Evolutionary conservation across 2,888 invertebrate species (phyloP), one percentile per base, ranked within the genome.

Genomic region (Sabellastarte sp.): DNA sequence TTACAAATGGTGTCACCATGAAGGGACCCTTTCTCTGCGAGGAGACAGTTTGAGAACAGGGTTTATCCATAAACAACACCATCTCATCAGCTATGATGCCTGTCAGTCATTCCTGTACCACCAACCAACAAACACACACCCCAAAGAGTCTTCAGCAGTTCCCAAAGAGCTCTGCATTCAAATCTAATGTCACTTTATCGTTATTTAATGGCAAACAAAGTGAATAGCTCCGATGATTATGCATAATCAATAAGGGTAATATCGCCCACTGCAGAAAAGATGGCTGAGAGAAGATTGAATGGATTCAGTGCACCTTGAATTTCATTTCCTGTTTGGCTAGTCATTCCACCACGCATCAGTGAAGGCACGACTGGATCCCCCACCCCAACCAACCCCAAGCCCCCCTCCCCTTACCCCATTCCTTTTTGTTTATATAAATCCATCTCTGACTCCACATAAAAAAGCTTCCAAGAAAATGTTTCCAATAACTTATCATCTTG

Each of bases 131-230:
- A n/a, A n/a, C n/a, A n/a, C n/a, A n/a, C n/a, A n/a, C n/a, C n/a
- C n/a, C n/a, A n/a, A n/a, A n/a, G n/a, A n/a, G n/a, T n/a, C n/a
- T n/a, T n/a, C n/a, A n/a, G n/a, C n/a, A n/a, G n/a, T n/a, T n/a
- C n/a, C n/a, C n/a, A 41, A 41, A 41, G 41, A 20, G 10, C 20
- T 41, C 41, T 20, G 41, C 20, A 41, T 41, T 41, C 41, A 20
- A 41, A 10, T 41, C 10, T 41, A 41, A 41, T 41, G 41, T 41
- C 41, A 41, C 20, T 41, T 41, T 41, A 41, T 41, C 41, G 41
- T 41, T 41, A 41, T 41, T 41, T 41, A 41, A 41, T 41, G 41
- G 41, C 41, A 41, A 41, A 41, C 41, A 41, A 41, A 41, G 41
- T 41, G 41, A 41, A 41, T 41, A 41, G 41, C 41, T 20, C 10